Conservation (phyloP, 64 coral and sea anemone species). For the Astreopora myriophthalma region DNA sequence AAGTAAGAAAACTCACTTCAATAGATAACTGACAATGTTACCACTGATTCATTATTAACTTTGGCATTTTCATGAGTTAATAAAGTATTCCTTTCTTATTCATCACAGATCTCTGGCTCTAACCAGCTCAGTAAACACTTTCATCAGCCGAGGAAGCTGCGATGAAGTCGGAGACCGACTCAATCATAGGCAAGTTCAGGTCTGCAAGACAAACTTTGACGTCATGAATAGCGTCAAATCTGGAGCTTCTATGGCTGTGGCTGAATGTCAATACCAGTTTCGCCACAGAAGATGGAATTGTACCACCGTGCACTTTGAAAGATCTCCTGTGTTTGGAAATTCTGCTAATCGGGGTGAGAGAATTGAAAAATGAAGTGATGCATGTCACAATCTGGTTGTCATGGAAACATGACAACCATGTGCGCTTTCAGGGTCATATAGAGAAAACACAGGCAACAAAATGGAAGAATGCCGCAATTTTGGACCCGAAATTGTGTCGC, state of each 20-base stretch:
- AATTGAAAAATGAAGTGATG: no score
- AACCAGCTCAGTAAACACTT: constrained; percentile 19
- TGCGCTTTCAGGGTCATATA: no score
- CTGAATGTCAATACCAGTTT: constrained; percentile 92
- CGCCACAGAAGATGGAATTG: constrained; percentile 91
- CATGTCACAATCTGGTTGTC: no score
- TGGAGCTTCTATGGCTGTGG: constrained; percentile 75
- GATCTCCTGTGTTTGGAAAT: constrained; percentile 94
- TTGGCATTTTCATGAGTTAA: no score
- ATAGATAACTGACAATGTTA: no score
- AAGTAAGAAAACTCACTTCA: no score
- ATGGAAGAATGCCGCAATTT: no score
- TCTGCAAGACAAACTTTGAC: constrained; percentile 86
- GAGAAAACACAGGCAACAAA: no score
- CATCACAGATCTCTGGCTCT: constrained; percentile 47
- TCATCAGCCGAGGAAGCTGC: constrained; percentile 68
- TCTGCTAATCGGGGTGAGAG: constrained; percentile 90
- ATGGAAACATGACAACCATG: no score
- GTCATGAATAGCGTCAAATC: constrained; percentile 92
- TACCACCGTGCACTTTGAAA: constrained; percentile 85
- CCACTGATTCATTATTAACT: no score
- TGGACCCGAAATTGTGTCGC: no score
- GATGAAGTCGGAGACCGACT: constrained; percentile 81
- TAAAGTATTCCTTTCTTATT: neutral
- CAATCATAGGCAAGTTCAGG: constrained; percentile 85